Evolutionary conservation across 2,888 invertebrate genomes (phyloP), one percentile per base, ranked within the genome.

Genomic region (Andrena marginata): DNA sequence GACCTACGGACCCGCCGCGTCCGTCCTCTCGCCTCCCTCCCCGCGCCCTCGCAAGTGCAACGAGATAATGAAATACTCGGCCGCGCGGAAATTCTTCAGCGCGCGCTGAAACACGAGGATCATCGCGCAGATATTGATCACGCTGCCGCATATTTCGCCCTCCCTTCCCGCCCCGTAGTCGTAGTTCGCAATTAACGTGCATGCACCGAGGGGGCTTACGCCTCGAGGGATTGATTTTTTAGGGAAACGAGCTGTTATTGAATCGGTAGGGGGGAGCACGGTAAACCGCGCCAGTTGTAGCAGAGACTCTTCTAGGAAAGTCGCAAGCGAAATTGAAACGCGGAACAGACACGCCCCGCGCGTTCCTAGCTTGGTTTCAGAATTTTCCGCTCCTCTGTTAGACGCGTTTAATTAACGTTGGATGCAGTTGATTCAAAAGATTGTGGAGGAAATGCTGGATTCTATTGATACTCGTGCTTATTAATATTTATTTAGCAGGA

Each of bases 31-130:
- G n/a, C 16, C 33, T 68, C 74, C 64, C 62, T 49, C 7, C 10
- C 74, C 51, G 8, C 49, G 23, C 81, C 70, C 73, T 72, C 54
- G 49, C 64, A 59, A 74, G 60, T 60, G 74, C 82, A 63, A 84
- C 78, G 77, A 77, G 77, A 59, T 82, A 84, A 84, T 84, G 74
- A 72, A 84, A 84, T 63, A 51, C 63, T 42, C n/a, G 54, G 35
- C 42, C 42, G 31, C 26, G 51, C 31, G 59, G 59, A 51, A 65
- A 79, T 81, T 79, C 71, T 49, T 48, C 67, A 49, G 35, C 49
- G 48, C 54, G 49, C 54, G 67, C 16, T 71, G 54, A 68, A 80
- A 77, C 70, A 35, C 29, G 48, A 42, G 35, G 72, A 68, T 71
- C 65, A 64, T 79, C 64, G 59, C 59, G 60, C 69, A 48, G 79